Base-by-base conservation (phyloP, 2,113 vertebrate genomes). In the Acanthisitta chloris region DNA sequence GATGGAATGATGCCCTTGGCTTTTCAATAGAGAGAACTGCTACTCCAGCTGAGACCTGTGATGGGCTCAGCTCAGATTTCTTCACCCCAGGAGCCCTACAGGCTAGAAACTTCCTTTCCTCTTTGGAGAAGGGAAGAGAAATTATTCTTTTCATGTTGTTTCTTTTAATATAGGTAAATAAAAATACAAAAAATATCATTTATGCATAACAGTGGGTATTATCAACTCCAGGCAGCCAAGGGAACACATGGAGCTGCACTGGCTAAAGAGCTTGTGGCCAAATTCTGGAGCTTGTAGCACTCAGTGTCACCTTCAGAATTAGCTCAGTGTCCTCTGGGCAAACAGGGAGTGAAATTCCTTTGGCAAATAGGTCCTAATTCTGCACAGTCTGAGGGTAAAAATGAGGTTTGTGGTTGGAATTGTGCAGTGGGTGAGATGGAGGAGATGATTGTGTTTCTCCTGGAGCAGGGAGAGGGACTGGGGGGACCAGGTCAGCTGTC, bases 191-290 rank as follows among this genome's bases (percentile, higher is more conserved):
- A 58, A 66, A 17, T n/a, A 20, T 16, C 36, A 8, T 65, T 65
- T 49, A 7, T 33, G 40, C 25, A 3, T 23, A 17, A 24, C 17
- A 36, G 28, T 3, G n/a, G 3, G 0, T 2, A 0, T 59, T 23
- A 17, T 0, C 21, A 24, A 0, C 43, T 8, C 24, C 19, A 24
- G 57, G 4, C 36, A 51, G 57, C 17, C 24, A 10, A 12, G 71
- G 46, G 55, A 67, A 54, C 58, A 9, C 43, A 1, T 8, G 0
- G 0, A 38, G 59, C 65, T 52, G 40, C 4, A 2, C 49, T 49
- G 59, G 12, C 52, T 26, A 3, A 72, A 24, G 73, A 23, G 28
- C 25, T 70, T 2, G 29, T 10, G 46, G 14, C 25, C 78, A 45
- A 21, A 45, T 79, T 64, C 46, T 59, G 20, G 38, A 49, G 88